Conservation (phyloP, 1,140 invertebrate species). For the Dufourea novaeangliae region DNA sequence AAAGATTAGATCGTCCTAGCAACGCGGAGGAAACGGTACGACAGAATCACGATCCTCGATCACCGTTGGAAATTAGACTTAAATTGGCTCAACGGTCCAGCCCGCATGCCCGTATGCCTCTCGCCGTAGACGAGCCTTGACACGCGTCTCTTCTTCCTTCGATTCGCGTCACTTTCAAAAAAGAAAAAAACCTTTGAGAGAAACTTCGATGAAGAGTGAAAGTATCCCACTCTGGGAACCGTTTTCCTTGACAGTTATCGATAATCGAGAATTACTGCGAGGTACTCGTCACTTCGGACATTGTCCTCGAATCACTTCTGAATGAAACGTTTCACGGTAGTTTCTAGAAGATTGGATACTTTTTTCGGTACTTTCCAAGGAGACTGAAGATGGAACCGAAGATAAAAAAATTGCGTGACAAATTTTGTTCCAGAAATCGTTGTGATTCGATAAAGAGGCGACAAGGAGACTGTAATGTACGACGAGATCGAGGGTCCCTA, state of each 20-base stretch:
- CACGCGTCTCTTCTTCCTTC: constrained; percentile 30
- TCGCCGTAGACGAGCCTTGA: constrained; percentile 49
- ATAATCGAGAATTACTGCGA: too few species aligned
- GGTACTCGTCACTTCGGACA: too few species aligned
- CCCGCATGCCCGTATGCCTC: constrained; percentile 50
- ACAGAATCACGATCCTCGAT: constrained; percentile 35
- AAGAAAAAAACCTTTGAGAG: background rate
- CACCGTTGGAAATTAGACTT: constrained; percentile 52
- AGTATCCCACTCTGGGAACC: background rate
- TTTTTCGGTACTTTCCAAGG: too few species aligned
- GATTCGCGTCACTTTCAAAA: background rate
- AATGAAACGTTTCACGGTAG: too few species aligned
- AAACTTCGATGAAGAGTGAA: background rate
- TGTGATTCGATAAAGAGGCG: background rate
- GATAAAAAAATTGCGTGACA: too few species aligned
- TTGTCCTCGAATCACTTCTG: too few species aligned
- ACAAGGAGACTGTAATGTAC: too few species aligned
- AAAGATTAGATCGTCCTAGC: too few species aligned
- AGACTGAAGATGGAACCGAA: too few species aligned
- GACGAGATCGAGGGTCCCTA: background rate
- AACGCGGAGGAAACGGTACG: background rate
- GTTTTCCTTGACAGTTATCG: background rate
- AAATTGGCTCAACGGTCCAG: constrained; percentile 53
- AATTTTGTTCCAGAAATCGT: too few species aligned
- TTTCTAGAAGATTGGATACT: too few species aligned